phyloP scores from a whole-genome alignment of 1,140 invertebrate genomes.

The Hycleus phaleratus region DNA sequence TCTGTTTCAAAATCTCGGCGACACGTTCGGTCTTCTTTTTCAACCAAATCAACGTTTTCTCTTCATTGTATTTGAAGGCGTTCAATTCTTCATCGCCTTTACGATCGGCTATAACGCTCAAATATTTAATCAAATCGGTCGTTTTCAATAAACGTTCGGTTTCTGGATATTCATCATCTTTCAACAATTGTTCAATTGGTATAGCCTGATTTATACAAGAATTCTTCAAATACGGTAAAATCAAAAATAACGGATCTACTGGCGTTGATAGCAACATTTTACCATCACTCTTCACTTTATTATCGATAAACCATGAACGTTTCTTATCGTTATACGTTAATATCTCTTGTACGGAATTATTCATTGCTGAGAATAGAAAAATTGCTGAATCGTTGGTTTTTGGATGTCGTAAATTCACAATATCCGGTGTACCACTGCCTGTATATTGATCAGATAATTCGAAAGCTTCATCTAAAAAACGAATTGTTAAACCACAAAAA shows the following conservation, averaged over 20 bases:
- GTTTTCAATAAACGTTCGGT: slow-evolving; percentile 44
- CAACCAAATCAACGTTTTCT: slow-evolving; percentile 66
- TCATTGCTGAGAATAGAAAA: slow-evolving; percentile 52
- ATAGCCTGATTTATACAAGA: slow-evolving; percentile 51
- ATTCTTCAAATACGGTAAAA: slow-evolving; percentile 49
- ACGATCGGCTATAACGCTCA: slow-evolving; percentile 55
- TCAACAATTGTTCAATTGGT: slow-evolving; percentile 62
- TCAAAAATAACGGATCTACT: slow-evolving; percentile 60
- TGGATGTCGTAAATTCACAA: slow-evolving; percentile 65
- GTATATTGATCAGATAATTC: slow-evolving; percentile 47
- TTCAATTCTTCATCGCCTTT: slow-evolving; percentile 60
- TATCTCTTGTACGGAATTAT: slow-evolving; percentile 55
- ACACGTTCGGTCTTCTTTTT: slow-evolving; percentile 58
- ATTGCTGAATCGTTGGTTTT: slow-evolving; percentile 50
- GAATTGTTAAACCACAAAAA: slow-evolving; percentile 11
- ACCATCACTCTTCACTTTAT: slow-evolving; percentile 66
- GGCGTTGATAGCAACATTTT: slow-evolving; percentile 62
- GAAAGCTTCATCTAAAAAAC: slow-evolving; percentile 39
- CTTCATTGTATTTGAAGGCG: slow-evolving; percentile 71
- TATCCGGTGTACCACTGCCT: slow-evolving; percentile 57
- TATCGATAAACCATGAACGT: slow-evolving; percentile 63
- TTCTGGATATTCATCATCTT: slow-evolving; percentile 53
- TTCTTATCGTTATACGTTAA: slow-evolving; percentile 58
- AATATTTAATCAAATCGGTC: slow-evolving; percentile 41
- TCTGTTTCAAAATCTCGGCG: slow-evolving; percentile 53